Base-by-base conservation (phyloP, 2,113 vertebrate genomes). In the Hiodon alosoides region DNA sequence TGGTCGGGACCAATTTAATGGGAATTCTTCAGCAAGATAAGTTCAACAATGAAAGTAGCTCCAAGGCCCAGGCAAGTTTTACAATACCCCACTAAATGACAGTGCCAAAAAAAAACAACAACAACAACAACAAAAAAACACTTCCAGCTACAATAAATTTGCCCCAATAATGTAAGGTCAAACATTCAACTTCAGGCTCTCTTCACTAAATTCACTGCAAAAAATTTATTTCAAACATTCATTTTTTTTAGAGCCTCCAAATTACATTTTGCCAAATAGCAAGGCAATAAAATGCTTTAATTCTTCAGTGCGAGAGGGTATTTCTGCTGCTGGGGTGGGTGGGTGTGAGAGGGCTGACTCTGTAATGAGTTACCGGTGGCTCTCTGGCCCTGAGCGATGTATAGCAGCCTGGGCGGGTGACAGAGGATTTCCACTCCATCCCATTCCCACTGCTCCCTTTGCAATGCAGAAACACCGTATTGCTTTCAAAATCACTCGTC, bases 131-230 rank as follows among this genome's bases (percentile, higher is more conserved):
- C 0, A 31, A 31, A 31, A 31, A 31, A 31, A 0, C 31, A 31
- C 31, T 31, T 31, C 31, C 31, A 31, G 31, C 31, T 31, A 31
- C 31, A 31, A 31, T 31, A 31, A 31, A 31, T 31, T 31, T 31
- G 85, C 67, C 48, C 82, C 82, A 85, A 82, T 85, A 86, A 84
- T 74, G 79, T 72, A 61, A 77, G 81, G 80, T 83, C 83, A 72
- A 79, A 83, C 82, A 86, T 82, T 82, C 82, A 31, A 81, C 82
- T 82, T 80, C 77, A 69, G 77, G 67, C 48, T 0, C 50, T 81
- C 62, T 79, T 71, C 0, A 0, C 17, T 71, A 77, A 70, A 79
- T 54, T 48, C 74, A 82, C 69, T 77, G 79, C 79, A 31, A 31
- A 31, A 31, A 31, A 31, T 31, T 31, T 31, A 31, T 31, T 31